Base-by-base conservation (phyloP, 2,888 invertebrate genomes). In the Clanis bilineata region DNA sequence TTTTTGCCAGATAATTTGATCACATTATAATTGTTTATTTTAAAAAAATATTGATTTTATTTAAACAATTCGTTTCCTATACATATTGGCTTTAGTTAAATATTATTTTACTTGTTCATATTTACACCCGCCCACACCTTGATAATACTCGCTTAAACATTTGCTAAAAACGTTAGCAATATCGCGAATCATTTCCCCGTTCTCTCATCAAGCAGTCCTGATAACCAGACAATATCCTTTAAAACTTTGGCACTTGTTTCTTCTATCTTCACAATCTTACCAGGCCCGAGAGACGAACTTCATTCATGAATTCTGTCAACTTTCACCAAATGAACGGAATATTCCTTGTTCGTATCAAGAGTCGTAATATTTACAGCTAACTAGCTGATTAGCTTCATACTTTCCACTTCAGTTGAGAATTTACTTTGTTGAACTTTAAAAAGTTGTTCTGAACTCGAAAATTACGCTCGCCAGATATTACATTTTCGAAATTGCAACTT, bases 21-120 rank as follows among this genome's bases (percentile, higher is more conserved):
- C 45, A 45, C 45, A 25, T 45, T n/a, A 47, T 47, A 47, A 47
- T 51, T 51, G 51, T 51, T 51, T 51, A 51, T 51, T 51, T 51
- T 51, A 32, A 51, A 32, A 28, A 18, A 18, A 28, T 18, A 32
- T 32, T 32, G 18, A 7, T 51, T 28, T 28, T 32, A 5, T 9
- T 3, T 32, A 18, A 51, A 21, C 4, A 32, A 51, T 18, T 9
- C 7, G 10, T 32, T 28, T 51, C 10, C 28, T 28, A 21, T 51
- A 15, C 28, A 32, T 10, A 18, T 28, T 1, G 3, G 1, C 10
- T 32, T 7, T 18, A 5, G 10, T 25, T 15, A 47, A 47, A 47
- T 15, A 1, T 47, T 47, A n/a, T n/a, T n/a, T n/a, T n/a, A n/a
- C n/a, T n/a, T n/a, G n/a, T n/a, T n/a, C n/a, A n/a, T n/a, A n/a